Evolutionary conservation across 30 jellyfish, hydroid and myxozoan genomes (phyloP).

Genomic region (Hydra vulgaris): DNA sequence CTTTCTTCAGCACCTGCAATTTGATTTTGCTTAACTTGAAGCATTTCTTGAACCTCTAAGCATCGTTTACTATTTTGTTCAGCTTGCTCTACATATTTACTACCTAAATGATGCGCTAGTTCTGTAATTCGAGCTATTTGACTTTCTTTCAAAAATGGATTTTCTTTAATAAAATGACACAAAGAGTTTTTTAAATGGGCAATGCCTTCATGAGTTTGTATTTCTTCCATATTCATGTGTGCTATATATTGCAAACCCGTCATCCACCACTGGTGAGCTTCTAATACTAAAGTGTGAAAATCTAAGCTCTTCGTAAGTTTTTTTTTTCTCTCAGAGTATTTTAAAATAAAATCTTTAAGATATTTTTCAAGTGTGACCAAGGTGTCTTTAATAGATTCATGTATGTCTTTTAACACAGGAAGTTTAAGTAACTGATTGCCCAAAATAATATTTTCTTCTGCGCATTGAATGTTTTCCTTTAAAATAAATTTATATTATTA

Average conservation of each 20-base stretch:
- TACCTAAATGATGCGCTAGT: conserved; percentile 93
- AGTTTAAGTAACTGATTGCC: conserved; percentile 18
- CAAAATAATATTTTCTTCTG: conserved; percentile 7
- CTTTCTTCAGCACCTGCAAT: conserved; percentile 61
- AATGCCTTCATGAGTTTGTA: conserved; percentile 80
- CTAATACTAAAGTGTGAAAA: conserved; percentile 53
- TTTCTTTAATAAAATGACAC: conserved; percentile 25
- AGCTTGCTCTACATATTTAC: conserved; percentile 83
- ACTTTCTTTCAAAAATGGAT: conserved; percentile 57
- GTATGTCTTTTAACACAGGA: conserved; percentile 16
- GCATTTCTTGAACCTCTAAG: conserved; percentile 78
- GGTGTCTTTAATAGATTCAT: conserved; percentile 36
- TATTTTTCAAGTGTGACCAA: conserved; percentile 31
- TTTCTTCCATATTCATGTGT: conserved; percentile 92
- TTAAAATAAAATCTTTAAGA: conserved; percentile 13
- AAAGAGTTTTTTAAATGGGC: conserved; percentile 38
- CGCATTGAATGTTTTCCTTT: conserved; percentile 34
- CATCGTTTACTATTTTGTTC: conserved; percentile 76
- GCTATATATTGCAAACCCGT: conserved; percentile 83
- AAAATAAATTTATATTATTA: background rate
- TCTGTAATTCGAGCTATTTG: conserved; percentile 88
- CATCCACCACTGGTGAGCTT: conserved; percentile 93
- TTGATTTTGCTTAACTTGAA: conserved; percentile 53
- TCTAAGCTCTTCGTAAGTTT: conserved; percentile 49
- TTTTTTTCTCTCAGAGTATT: conserved; percentile 49